phyloP scores from a whole-genome alignment of 64 coral and sea anemone genomes.

The Actinia tenebrosa region DNA sequence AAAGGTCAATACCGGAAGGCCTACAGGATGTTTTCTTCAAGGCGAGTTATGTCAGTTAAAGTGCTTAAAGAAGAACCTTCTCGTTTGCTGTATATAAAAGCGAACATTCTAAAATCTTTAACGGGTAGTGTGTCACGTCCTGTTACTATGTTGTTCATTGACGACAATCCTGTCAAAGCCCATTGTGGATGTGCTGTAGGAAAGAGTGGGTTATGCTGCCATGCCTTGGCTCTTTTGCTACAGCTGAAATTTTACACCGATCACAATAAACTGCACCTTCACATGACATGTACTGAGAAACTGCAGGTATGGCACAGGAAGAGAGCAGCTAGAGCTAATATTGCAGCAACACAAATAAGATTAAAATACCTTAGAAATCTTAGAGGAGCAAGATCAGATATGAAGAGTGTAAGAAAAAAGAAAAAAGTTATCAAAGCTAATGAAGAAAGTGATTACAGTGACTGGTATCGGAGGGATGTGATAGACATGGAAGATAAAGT shows the following conservation, averaged over 20 bases:
- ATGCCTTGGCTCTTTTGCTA: constrained; percentile 22
- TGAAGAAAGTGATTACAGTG: constrained; percentile 41
- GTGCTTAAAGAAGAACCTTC: neutral
- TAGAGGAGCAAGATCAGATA: neutral
- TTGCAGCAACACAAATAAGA: neutral
- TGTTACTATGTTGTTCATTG: constrained; percentile 41
- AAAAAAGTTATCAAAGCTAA: neutral
- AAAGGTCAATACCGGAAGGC: constrained; percentile 61
- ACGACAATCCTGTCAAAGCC: constrained; percentile 18
- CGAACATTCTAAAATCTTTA: constrained; percentile 42
- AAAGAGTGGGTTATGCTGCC: constrained; percentile 45
- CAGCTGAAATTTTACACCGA: neutral
- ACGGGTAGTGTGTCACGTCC: constrained; percentile 44
- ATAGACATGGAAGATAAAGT: constrained; percentile 45
- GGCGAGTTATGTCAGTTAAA: constrained; percentile 57
- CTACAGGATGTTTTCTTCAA: constrained; percentile 33
- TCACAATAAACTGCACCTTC: neutral
- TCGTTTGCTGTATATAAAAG: neutral
- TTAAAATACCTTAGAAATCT: neutral
- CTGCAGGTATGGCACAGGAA: constrained; percentile 18
- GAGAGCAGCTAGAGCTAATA: neutral
- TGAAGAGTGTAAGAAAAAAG: neutral
- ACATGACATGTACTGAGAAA: constrained; percentile 13
- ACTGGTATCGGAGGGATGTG: constrained; percentile 40
- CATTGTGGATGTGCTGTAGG: constrained; percentile 33